phyloP scores from a whole-genome alignment of 1,140 invertebrate species.

The Ptiloglossa arizonensis region DNA sequence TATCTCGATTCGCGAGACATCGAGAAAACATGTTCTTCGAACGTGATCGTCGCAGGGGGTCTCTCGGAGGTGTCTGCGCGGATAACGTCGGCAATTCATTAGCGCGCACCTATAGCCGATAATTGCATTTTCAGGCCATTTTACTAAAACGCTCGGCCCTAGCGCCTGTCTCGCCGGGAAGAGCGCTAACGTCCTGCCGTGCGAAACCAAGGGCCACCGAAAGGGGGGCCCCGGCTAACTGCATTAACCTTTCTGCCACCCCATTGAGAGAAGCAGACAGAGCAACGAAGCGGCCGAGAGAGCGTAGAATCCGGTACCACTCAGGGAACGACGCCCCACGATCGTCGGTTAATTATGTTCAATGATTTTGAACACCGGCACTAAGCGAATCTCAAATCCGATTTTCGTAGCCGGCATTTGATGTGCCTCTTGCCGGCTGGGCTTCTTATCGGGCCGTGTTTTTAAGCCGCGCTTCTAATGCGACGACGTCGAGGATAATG shows the following conservation, averaged over 20 bases:
- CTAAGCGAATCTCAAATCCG: slow-evolving; percentile 79
- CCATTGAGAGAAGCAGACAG: slow-evolving; percentile 60
- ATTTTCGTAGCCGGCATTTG: slow-evolving; percentile 66
- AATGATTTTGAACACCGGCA: slow-evolving; percentile 78
- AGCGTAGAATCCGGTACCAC: slow-evolving; percentile 53
- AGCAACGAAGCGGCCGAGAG: slow-evolving; percentile 37
- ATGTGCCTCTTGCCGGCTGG: slow-evolving; percentile 23
- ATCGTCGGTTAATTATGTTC: slow-evolving; percentile 78
- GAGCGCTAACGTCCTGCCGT: slow-evolving; percentile 71
- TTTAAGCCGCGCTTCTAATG: slow-evolving; percentile 57
- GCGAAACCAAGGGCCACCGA: slow-evolving; percentile 68
- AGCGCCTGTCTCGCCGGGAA: slow-evolving; percentile 70
- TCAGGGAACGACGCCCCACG: slow-evolving; percentile 63
- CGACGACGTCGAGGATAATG: background rate
- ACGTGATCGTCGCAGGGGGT: background rate
- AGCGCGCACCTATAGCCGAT: slow-evolving; percentile 79
- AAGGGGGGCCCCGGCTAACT: slow-evolving; percentile 75
- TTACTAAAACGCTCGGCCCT: slow-evolving; percentile 77
- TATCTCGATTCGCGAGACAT: no score
- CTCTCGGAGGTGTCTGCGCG: slow-evolving; percentile 49
- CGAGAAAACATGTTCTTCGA: background rate
- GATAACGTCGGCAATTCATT: slow-evolving; percentile 79
- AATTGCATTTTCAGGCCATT: slow-evolving; percentile 80
- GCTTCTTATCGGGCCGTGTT: slow-evolving; percentile 69
- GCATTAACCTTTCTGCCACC: slow-evolving; percentile 80